Evolutionary conservation across 2,113 vertebrate genomes (phyloP).

Genomic region (Phaethornis superciliosus): DNA sequence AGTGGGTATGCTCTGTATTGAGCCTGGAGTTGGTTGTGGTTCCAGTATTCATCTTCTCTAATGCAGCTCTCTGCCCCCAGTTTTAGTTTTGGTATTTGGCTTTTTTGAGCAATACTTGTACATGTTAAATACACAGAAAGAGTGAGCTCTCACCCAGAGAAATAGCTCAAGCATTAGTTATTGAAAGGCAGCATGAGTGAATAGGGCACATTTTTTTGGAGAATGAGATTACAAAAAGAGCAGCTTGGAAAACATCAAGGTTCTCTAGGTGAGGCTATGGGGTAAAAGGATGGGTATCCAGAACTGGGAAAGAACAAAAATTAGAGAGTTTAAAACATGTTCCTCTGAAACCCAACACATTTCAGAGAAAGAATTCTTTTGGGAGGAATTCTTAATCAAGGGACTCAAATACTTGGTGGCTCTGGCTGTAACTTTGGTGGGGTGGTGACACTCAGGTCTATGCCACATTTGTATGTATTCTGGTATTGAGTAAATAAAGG

Average conservation of each 20-base stretch:
- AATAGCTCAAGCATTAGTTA: neutral
- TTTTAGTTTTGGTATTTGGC: neutral
- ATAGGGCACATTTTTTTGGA: neutral
- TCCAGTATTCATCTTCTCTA: neutral
- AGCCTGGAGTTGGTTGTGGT: neutral
- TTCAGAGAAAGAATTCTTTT: neutral
- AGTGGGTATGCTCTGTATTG: conserved; percentile 21
- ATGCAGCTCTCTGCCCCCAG: fast-evolving
- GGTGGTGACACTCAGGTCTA: neutral
- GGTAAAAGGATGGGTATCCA: neutral
- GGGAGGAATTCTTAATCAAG: neutral
- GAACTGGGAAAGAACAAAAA: neutral
- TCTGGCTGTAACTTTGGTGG: neutral
- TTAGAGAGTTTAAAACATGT: neutral
- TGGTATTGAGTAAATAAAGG: neutral
- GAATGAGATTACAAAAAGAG: neutral
- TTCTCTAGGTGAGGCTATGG: neutral
- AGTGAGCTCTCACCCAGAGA: neutral
- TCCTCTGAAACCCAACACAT: neutral
- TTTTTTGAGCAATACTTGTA: neutral
- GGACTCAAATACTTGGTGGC: neutral
- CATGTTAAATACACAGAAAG: neutral
- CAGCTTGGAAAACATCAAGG: neutral
- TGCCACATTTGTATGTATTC: neutral
- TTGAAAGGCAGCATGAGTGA: neutral